phyloP scores from a whole-genome alignment of 2,113 vertebrate genomes.

The Clarias batrachus region DNA sequence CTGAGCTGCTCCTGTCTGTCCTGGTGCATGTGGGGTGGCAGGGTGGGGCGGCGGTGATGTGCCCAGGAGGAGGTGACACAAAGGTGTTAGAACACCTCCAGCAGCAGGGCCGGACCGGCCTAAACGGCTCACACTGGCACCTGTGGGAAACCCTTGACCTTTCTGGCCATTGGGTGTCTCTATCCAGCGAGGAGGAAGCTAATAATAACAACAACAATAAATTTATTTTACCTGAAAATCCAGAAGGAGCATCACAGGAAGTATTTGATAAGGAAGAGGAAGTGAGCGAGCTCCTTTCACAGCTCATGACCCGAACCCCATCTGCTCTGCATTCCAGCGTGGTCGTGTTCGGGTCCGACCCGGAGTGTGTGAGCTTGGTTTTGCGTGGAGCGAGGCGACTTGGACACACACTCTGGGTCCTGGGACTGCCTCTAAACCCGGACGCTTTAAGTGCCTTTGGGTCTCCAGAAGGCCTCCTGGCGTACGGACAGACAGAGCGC shows the following conservation, averaged over 20 bases:
- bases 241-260: background rate
- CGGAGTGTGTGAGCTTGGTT: constrained; percentile 67
- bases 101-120: constrained; percentile 67
- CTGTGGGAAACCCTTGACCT: constrained; percentile 72
- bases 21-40: constrained; percentile 74
- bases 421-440: constrained; percentile 81
- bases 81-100: constrained; percentile 59
- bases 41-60: constrained; percentile 71
- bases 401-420: constrained; percentile 76
- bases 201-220: constrained; percentile 52
- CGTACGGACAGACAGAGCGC: constrained; percentile 81
- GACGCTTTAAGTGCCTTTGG: constrained; percentile 80
- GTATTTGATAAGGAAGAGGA: constrained; percentile 60
- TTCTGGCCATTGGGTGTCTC: constrained; percentile 51
- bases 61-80: constrained; percentile 64
- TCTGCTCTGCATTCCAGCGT: constrained; percentile 73
- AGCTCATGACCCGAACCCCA: constrained; percentile 64
- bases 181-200: constrained; percentile 21
- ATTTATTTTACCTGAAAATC: background rate
- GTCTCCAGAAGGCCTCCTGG: constrained; percentile 83
- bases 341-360: constrained; percentile 81
- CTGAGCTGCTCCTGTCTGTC: constrained; percentile 78
- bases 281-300: constrained; percentile 66
- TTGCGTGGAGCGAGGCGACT: constrained; percentile 69
- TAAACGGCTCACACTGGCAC: constrained; percentile 64